A percentile compares a stretch with the other conserved stretches of the same genome.
Evolutionary conservation across 1,140 invertebrate species (phyloP).

Genomic region (Dinothrombium tinctorium): DNA sequence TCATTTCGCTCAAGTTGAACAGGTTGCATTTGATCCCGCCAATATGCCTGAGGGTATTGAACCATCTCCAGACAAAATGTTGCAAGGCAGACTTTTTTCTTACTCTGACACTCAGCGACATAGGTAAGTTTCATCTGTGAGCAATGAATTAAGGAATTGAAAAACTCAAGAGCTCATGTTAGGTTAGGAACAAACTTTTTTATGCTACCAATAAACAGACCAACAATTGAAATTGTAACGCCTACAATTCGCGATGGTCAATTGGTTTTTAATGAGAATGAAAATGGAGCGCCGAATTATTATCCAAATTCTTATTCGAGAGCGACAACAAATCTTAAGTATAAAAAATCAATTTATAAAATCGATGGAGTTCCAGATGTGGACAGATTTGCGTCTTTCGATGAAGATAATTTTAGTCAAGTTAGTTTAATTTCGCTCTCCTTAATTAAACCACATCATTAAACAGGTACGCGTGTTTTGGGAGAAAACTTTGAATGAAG

Average conservation of each 20-base stretch:
- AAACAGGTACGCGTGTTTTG: conserved; percentile 36
- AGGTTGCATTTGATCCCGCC: conserved; percentile 73
- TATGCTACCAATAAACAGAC: neutral
- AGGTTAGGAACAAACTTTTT: conserved; percentile 53
- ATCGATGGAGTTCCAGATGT: conserved; percentile 6
- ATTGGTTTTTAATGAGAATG: conserved; percentile 20
- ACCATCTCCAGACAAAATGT: conserved; percentile 78
- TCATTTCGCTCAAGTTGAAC: conserved; percentile 77
- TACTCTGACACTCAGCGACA: conserved; percentile 86
- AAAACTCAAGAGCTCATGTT: conserved; percentile 54
- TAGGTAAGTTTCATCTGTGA: conserved; percentile 23
- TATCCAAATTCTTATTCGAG: conserved; percentile 70
- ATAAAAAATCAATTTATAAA: conserved; percentile 9
- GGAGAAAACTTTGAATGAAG: conserved; percentile 38
- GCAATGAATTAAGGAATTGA: conserved; percentile 24
- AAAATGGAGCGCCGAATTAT: conserved; percentile 40
- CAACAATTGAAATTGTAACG: neutral
- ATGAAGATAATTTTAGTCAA: conserved; percentile 78
- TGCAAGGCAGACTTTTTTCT: conserved; percentile 59
- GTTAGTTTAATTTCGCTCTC: conserved; percentile 17
- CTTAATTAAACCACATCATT: neutral
- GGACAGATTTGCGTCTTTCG: conserved; percentile 44
- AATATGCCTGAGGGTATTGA: conserved; percentile 76
- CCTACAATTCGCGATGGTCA: conserved; percentile 58
- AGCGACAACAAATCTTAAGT: conserved; percentile 6